Percentiles rank a stretch among this genome's conserved stretches.
Evolutionary conservation across 2,888 invertebrate species (phyloP).

Genomic region (Lithophane socia): DNA sequence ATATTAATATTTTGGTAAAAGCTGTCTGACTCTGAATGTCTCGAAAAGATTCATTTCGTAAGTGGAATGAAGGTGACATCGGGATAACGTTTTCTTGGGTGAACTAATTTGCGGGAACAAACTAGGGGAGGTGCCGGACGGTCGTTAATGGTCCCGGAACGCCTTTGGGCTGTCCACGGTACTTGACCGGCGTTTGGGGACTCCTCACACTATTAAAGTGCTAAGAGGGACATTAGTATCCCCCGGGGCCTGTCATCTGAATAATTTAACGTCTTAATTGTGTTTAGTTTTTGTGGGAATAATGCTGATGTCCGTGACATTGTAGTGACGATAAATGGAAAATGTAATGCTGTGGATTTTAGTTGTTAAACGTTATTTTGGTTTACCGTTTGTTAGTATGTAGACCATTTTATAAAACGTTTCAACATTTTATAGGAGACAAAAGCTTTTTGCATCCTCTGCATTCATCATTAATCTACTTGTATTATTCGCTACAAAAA

Average conservation of each 20-base stretch:
- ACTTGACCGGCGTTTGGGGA: conserved; percentile 85
- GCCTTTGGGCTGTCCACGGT: conserved; percentile 84
- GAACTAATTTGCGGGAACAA: conserved; percentile 87
- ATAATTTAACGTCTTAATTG: conserved; percentile 89
- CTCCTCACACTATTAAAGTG: conserved; percentile 87
- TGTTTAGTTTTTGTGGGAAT: conserved; percentile 75
- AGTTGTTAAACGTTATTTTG: no score
- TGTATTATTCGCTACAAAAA: neutral
- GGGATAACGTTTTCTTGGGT: conserved; percentile 68
- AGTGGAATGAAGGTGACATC: conserved; percentile 68
- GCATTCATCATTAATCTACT: neutral
- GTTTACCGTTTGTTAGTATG: neutral
- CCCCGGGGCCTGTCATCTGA: conserved; percentile 86
- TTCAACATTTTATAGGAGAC: fast-evolving
- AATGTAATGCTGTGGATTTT: neutral
- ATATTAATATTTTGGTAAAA: conserved; percentile 87
- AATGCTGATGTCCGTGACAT: conserved; percentile 46
- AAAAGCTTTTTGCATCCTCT: neutral
- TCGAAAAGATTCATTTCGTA: conserved; percentile 77
- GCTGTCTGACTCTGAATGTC: conserved; percentile 61
- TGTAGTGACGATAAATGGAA: conserved; percentile 15
- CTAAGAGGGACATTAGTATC: conserved; percentile 88
- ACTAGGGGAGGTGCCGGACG: conserved; percentile 84
- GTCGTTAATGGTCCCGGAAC: conserved; percentile 83
- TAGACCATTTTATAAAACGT: neutral